Conservation (phyloP, 2,888 invertebrate species). For the Campaea margaritaria region DNA sequence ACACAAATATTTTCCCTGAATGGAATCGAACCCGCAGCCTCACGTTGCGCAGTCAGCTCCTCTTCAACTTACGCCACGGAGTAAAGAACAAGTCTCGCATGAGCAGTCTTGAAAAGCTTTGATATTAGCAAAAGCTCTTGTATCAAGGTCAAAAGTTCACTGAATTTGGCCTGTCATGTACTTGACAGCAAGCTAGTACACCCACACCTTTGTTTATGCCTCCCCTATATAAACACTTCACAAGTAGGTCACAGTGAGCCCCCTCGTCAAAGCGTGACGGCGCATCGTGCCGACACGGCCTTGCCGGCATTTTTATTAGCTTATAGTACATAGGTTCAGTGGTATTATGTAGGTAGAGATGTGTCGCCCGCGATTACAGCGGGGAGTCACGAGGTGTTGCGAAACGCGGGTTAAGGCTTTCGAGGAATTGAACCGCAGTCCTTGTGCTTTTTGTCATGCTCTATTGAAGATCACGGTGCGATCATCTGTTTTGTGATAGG, state of each 20-base stretch:
- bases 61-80: too few relatives aligned
- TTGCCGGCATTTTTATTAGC: conserved; percentile 36
- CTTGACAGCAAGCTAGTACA: conserved; percentile 4
- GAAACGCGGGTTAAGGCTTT: conserved; percentile 50
- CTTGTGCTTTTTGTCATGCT: conserved; percentile 26
- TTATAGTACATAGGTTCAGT: conserved; percentile 42
- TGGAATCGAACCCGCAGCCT: too few relatives aligned
- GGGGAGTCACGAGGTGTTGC: conserved; percentile 67
- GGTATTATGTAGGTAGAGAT: conserved; percentile 41
- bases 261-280: conserved; percentile 42
- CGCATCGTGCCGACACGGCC: conserved; percentile 39
- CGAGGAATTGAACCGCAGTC: conserved; percentile 41
- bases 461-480: conserved; percentile 29
- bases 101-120: conserved; percentile 6
- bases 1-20: too few relatives aligned
- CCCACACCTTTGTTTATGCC: conserved; percentile 18
- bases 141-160: conserved; percentile 7
- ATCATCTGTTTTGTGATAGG: conserved; percentile 20
- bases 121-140: not conserved
- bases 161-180: conserved; percentile 6
- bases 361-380: conserved; percentile 60
- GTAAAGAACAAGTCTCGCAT: not conserved
- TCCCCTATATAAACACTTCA: conserved; percentile 16
- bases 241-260: conserved; percentile 28
- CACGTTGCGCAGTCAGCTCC: too few relatives aligned